These are phyloP conservation scores for Cryptus viduatorius DNA, from an alignment of 2,888 invertebrate species.

Conservation along the genomic window DNA sequence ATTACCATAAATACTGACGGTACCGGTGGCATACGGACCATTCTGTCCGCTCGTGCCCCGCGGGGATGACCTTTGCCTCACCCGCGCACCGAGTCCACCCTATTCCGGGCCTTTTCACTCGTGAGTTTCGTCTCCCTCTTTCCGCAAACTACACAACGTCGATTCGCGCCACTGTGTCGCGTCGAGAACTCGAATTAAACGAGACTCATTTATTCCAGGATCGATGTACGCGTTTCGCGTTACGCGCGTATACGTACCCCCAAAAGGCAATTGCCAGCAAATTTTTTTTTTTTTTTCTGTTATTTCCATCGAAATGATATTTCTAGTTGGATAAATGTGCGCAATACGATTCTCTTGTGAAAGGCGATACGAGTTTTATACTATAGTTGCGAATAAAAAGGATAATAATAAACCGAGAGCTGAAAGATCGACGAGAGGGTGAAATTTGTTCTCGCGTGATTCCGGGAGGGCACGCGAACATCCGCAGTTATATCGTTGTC, in stretches of 20 bases:
- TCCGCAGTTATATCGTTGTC: neutral
- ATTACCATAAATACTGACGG: slow-evolving; percentile 81
- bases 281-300: neutral
- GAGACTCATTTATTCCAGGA: slow-evolving; percentile 73
- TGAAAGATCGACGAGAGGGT: slow-evolving; percentile 58
- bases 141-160: slow-evolving; percentile 40
- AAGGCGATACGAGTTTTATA: slow-evolving; percentile 13
- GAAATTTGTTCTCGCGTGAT: slow-evolving; percentile 62
- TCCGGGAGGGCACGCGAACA: slow-evolving; percentile 17
- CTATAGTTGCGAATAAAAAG: slow-evolving; percentile 61
- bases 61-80: slow-evolving; percentile 65
- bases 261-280: neutral
- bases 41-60: slow-evolving; percentile 67
- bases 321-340: slow-evolving; percentile 13
- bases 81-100: slow-evolving; percentile 35
- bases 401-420: slow-evolving; percentile 73
- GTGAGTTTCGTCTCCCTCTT: slow-evolving; percentile 38
- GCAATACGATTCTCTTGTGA: slow-evolving; percentile 1
- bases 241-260: neutral
- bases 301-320: neutral
- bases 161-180: slow-evolving; percentile 56
- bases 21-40: slow-evolving; percentile 70
- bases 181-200: slow-evolving; percentile 72
- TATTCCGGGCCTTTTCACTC: slow-evolving; percentile 30
- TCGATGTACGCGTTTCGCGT: slow-evolving; percentile 75